phyloP scores from a whole-genome alignment of 2,888 invertebrate species.

The Melinaea marsaeus region DNA sequence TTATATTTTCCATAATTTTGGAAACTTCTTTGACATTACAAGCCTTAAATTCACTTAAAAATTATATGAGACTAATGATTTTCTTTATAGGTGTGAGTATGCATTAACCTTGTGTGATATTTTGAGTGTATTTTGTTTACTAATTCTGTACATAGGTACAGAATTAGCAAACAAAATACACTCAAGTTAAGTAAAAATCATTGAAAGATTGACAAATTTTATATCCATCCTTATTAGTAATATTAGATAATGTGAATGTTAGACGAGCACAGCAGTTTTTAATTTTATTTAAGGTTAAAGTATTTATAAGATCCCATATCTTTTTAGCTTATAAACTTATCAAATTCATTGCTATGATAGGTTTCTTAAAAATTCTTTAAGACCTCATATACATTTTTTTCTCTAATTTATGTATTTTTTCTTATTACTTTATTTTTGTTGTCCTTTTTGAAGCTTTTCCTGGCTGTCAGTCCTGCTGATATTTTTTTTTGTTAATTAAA shows the following conservation, averaged over 20 bases:
- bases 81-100: too few species aligned
- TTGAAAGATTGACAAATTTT: too few species aligned
- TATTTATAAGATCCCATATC: too few species aligned
- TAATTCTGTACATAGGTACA: neutral
- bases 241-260: too few species aligned
- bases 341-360: too few species aligned
- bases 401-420: neutral
- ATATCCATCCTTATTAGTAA: too few species aligned
- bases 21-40: neutral
- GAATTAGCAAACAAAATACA: too few species aligned
- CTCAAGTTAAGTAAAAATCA: too few species aligned
- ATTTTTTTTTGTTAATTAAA: too few species aligned
- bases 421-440: slow-evolving; percentile 8
- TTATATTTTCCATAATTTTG: neutral
- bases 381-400: too few species aligned
- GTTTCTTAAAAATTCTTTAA: too few species aligned
- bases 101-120: neutral
- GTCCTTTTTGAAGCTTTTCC: slow-evolving; percentile 11
- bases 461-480: slow-evolving; percentile 14
- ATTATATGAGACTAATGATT: neutral
- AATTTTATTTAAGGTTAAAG: too few species aligned
- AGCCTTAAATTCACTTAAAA: neutral
- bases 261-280: neutral
- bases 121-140: neutral
- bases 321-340: neutral